phyloP scores from a whole-genome alignment of 2,888 invertebrate species.

The Euspilapteryx auroguttella region DNA sequence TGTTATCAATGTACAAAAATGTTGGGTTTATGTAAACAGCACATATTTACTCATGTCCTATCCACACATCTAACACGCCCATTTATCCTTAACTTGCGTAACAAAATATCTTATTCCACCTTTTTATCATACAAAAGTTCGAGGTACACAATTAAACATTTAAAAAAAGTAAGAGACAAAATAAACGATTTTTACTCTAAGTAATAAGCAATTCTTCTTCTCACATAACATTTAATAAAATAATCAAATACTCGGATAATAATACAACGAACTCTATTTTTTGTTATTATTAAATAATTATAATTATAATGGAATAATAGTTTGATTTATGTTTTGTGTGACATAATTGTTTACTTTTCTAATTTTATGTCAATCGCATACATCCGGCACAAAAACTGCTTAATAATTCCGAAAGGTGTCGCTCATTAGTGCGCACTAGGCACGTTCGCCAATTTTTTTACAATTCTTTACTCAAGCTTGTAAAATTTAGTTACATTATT shows the following conservation, averaged over 20 bases:
- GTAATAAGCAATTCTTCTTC: constrained; percentile 35
- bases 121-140: constrained; percentile 30
- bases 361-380: no score
- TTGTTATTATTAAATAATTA: constrained; percentile 24
- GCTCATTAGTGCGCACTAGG: no score
- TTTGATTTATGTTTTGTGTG: constrained; percentile 37
- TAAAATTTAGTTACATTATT: no score
- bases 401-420: no score
- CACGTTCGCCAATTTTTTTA: no score
- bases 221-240: constrained; percentile 52
- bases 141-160: constrained; percentile 41
- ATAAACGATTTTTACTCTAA: constrained; percentile 38
- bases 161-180: constrained; percentile 14
- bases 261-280: constrained; percentile 38
- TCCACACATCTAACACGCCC: no score
- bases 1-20: no score
- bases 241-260: constrained; percentile 50
- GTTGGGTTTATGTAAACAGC: no score
- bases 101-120: constrained; percentile 24
- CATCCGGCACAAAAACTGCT: no score
- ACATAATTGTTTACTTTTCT: constrained; percentile 17
- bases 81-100: no score
- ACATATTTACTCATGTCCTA: no score
- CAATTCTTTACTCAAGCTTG: no score
- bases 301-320: constrained; percentile 44